These are phyloP conservation scores for Dipodomys merriami DNA, from an alignment of 2,113 vertebrate species.

Conservation along the genomic window DNA sequence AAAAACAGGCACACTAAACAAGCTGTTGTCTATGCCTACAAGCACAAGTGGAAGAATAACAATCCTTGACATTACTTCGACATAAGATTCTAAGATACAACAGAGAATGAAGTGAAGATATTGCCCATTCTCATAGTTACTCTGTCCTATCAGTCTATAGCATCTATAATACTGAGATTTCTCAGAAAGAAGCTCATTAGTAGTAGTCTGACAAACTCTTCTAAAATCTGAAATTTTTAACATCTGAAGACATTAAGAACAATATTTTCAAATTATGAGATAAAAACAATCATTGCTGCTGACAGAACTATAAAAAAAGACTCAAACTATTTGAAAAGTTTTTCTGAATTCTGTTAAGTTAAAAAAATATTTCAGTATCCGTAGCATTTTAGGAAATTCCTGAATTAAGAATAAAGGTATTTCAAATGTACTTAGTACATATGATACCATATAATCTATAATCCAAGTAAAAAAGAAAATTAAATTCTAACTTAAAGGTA, in stretches of 20 bases:
- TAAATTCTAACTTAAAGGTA: neutral
- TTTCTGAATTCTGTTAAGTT: neutral
- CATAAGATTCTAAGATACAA: no score
- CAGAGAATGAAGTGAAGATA: neutral
- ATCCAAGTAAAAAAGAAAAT: neutral
- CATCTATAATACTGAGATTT: neutral
- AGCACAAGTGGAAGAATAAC: neutral
- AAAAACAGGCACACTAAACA: neutral
- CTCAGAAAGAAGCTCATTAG: neutral
- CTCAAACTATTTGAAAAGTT: constrained; percentile 13
- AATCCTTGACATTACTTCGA: no score
- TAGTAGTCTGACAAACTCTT: neutral
- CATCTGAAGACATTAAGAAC: neutral
- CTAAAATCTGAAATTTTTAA: neutral
- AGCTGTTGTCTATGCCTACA: neutral
- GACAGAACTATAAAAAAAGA: neutral
- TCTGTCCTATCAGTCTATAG: neutral
- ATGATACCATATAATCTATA: neutral
- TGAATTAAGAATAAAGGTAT: constrained; percentile 9
- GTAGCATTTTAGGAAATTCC: neutral
- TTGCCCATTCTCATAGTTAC: neutral
- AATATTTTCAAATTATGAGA: neutral
- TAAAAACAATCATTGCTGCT: neutral
- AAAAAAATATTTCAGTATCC: neutral
- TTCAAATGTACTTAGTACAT: neutral